phyloP scores from a whole-genome alignment of 2,797 vertebrate genomes.

The Sphenopsis melanotis region DNA sequence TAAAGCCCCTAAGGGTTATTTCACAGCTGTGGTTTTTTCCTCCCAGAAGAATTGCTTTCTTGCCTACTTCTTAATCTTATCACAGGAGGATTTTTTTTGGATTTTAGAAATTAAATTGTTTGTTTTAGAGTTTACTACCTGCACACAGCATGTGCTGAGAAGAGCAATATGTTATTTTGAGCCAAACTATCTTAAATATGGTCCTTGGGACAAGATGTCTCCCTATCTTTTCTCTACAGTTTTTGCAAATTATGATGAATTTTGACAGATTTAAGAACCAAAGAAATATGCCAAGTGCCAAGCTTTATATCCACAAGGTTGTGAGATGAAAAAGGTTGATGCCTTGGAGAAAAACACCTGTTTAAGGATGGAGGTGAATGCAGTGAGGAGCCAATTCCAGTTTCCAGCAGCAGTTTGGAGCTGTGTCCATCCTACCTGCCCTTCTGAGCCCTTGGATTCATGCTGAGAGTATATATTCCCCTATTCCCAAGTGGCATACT shows the following conservation, averaged over 20 bases:
- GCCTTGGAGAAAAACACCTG: background rate
- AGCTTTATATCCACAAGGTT: background rate
- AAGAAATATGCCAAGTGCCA: background rate
- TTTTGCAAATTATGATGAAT: background rate
- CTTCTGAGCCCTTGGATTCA: background rate
- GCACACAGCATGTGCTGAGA: background rate
- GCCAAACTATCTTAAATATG: background rate
- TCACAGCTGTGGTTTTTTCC: background rate
- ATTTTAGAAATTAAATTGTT: background rate
- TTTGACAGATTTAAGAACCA: background rate
- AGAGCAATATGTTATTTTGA: background rate
- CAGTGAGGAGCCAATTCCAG: background rate
- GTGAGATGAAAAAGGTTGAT: background rate
- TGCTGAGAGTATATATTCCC: background rate
- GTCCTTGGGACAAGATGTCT: background rate
- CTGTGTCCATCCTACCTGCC: background rate
- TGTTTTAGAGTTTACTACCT: background rate
- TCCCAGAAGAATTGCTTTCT: background rate
- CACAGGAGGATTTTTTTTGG: background rate
- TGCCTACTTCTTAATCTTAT: background rate
- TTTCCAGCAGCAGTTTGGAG: background rate
- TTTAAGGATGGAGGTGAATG: background rate
- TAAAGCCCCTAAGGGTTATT: background rate
- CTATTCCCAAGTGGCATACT: accelerated
- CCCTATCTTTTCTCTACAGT: background rate